Evolutionary conservation across 2,797 vertebrate species (phyloP).

Genomic region (Acridotheres tristis): DNA sequence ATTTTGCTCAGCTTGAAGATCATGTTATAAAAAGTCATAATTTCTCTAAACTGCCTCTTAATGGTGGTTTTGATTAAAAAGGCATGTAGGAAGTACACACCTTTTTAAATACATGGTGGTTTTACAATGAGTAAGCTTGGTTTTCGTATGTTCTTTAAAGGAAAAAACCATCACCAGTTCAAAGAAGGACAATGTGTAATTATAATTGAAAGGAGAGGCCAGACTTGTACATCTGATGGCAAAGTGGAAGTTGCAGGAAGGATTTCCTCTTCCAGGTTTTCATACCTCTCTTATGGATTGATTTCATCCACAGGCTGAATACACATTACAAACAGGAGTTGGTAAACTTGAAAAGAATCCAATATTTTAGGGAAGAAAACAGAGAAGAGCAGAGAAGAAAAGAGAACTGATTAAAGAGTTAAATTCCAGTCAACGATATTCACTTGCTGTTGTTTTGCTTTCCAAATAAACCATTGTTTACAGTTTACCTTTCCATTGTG

Average conservation of each 20-base stretch:
- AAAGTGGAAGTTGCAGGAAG: background rate
- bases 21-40: conserved; percentile 34
- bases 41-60: conserved; percentile 34
- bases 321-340: background rate
- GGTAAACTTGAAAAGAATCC: background rate
- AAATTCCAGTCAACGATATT: background rate
- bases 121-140: background rate
- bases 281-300: background rate
- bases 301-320: background rate
- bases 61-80: conserved; percentile 28
- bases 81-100: background rate
- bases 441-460: background rate
- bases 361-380: background rate
- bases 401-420: background rate
- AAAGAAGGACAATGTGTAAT: background rate
- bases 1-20: conserved; percentile 44
- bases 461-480: background rate
- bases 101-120: background rate
- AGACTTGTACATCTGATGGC: background rate
- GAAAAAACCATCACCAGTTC: background rate
- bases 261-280: background rate
- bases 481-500: background rate
- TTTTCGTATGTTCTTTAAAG: background rate
- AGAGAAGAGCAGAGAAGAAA: background rate
- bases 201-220: background rate